phyloP scores from a whole-genome alignment of 2,797 vertebrate species.

The Forpus xanthops region DNA sequence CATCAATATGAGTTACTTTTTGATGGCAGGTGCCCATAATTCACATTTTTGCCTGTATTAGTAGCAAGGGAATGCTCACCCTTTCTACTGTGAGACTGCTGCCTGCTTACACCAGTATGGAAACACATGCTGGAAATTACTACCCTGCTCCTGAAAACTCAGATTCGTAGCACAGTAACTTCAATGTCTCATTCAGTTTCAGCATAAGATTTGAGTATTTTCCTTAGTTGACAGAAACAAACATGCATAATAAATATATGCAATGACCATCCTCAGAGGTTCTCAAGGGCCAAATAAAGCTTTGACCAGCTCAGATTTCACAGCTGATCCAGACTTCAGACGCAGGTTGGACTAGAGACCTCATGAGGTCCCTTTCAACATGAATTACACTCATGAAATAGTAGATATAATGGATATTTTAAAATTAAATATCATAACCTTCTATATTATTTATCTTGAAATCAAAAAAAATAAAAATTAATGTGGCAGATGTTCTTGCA shows the following conservation, averaged over 20 bases:
- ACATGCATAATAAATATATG: not conserved
- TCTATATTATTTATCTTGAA: not conserved
- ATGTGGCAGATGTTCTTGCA: not conserved
- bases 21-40: not conserved
- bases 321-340: not conserved
- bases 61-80: not conserved
- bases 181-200: not conserved
- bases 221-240: not conserved
- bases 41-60: not conserved
- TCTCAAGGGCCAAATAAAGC: not conserved
- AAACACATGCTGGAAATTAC: not conserved
- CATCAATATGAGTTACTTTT: not conserved
- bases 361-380: not conserved
- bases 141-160: not conserved
- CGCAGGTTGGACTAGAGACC: not conserved
- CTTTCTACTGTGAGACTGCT: not conserved
- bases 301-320: not conserved
- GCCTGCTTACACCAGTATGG: not conserved
- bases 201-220: not conserved
- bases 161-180: not conserved
- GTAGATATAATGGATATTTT: not conserved
- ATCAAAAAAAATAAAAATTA: not conserved
- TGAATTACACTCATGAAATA: not conserved
- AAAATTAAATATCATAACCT: not conserved
- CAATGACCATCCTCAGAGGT: not conserved